phyloP scores from a whole-genome alignment of 2,888 invertebrate species.

The Ophioninae sp. region DNA sequence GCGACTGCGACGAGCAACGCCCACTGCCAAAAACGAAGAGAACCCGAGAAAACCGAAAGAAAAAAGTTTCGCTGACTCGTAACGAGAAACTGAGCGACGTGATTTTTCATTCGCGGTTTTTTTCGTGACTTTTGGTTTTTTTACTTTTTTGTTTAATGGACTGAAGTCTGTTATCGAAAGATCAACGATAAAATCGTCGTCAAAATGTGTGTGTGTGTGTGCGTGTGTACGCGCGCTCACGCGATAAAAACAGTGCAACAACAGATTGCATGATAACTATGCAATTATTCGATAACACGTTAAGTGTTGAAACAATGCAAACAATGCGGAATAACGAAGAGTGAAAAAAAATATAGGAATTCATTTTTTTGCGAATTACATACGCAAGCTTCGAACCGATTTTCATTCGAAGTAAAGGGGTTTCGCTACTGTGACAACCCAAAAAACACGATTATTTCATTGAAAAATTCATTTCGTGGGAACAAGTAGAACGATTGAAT shows the following conservation, averaged over 20 bases:
- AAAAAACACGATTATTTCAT: no score
- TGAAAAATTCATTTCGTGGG: no score
- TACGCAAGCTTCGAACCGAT: background rate
- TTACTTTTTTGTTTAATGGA: background rate
- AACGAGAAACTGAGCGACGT: background rate
- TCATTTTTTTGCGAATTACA: background rate
- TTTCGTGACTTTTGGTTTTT: background rate
- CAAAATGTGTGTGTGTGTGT: no score
- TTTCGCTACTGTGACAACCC: no score
- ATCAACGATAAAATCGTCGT: background rate
- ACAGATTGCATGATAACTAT: background rate
- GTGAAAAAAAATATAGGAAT: background rate
- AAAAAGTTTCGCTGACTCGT: conserved; percentile 5
- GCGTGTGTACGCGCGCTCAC: background rate
- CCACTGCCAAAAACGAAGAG: background rate
- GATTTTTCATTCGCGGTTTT: background rate
- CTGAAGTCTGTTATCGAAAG: background rate
- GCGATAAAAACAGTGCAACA: background rate
- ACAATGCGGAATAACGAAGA: background rate
- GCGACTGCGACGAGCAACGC: conserved; percentile 2
- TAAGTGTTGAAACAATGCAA: background rate
- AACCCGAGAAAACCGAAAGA: background rate
- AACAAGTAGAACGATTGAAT: no score
- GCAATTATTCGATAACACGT: background rate
- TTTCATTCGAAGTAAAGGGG: no score